Conservation (phyloP, 1,140 invertebrate species). For the Dreissena rostriformis region DNA sequence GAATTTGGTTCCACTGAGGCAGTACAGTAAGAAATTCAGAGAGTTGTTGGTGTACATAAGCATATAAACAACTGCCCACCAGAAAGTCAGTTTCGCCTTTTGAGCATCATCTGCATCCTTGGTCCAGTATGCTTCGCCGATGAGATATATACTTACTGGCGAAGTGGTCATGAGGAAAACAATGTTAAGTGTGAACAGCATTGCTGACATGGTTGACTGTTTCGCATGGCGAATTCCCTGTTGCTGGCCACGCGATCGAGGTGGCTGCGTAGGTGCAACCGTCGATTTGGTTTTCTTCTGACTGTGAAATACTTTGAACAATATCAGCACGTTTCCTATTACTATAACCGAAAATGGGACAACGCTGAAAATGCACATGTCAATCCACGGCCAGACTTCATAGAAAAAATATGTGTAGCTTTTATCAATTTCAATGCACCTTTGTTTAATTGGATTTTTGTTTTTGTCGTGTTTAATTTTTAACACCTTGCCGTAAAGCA, state of each 20-base stretch:
- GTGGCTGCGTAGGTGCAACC: neutral
- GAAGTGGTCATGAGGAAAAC: slow-evolving; percentile 59
- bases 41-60: too few relatives aligned
- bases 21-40: too few relatives aligned
- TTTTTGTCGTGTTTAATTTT: neutral
- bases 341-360: slow-evolving; percentile 40
- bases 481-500: slow-evolving; percentile 56
- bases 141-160: slow-evolving; percentile 64
- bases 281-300: slow-evolving; percentile 28
- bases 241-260: neutral
- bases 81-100: slow-evolving; percentile 16
- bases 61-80: slow-evolving; percentile 59
- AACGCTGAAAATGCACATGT: slow-evolving; percentile 40
- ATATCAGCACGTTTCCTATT: slow-evolving; percentile 33
- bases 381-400: slow-evolving; percentile 48
- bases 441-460: neutral
- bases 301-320: too few relatives aligned
- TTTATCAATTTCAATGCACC: slow-evolving; percentile 23
- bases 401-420: slow-evolving; percentile 31
- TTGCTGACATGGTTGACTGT: slow-evolving; percentile 65
- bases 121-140: slow-evolving; percentile 50
- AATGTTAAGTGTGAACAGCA: too few relatives aligned
- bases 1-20: too few relatives aligned
- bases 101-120: neutral
- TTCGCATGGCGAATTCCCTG: neutral